Conservation (phyloP, 2,888 invertebrate species). For the Chrysodeixis includens region DNA sequence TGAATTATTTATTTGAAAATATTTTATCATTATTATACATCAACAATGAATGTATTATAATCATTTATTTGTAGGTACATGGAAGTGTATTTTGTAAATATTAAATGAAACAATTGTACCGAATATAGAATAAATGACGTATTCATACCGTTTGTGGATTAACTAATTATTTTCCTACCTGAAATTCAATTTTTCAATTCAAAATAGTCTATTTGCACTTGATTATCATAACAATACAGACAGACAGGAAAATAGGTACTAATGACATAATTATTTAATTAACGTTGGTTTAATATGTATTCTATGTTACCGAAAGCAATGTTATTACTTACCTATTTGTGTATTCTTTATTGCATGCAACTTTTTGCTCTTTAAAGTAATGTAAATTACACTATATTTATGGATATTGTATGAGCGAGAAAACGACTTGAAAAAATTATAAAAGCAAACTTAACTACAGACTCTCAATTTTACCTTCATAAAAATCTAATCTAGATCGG, state of each 20-base stretch:
- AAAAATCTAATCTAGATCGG: not conserved
- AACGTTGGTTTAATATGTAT: not conserved
- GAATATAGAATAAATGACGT: no score
- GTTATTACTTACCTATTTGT: not conserved
- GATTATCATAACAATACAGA: not conserved
- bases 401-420: not conserved
- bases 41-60: no score
- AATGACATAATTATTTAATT: slow-evolving; percentile 2
- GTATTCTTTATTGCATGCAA: not conserved
- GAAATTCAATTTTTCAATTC: not conserved
- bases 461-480: not conserved
- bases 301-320: not conserved
- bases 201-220: not conserved
- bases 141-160: not conserved
- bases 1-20: no score
- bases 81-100: no score
- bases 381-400: not conserved
- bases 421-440: not conserved
- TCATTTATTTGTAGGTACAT: no score
- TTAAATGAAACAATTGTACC: no score
- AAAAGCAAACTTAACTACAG: no score
- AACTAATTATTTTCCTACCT: not conserved
- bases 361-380: not conserved
- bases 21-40: no score
- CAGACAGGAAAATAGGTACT: not conserved